Conservation (phyloP, 1,140 invertebrate genomes). For the Cydia amplana region DNA sequence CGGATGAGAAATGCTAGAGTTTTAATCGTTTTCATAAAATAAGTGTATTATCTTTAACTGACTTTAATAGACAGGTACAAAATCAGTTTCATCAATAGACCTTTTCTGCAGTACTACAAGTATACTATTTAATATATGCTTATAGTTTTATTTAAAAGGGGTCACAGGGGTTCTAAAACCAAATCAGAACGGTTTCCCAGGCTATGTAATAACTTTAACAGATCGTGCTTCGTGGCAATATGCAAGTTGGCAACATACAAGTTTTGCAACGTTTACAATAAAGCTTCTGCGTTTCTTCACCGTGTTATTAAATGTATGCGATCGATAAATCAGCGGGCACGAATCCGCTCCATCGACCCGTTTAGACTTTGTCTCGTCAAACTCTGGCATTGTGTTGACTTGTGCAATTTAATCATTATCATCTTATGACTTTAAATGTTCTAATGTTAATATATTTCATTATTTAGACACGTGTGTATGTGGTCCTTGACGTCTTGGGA, state of each 20-base stretch:
- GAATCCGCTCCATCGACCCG: slow-evolving; percentile 23
- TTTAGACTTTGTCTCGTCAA: slow-evolving; percentile 30
- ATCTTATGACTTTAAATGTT: not conserved
- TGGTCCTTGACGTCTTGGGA: too few species aligned
- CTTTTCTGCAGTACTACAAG: too few species aligned
- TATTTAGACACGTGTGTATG: not conserved
- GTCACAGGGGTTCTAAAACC: not conserved
- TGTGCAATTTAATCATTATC: slow-evolving; percentile 19
- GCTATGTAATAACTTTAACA: not conserved
- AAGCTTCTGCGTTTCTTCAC: slow-evolving; percentile 30
- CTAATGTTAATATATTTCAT: slow-evolving; percentile 1
- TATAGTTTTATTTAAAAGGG: too few species aligned
- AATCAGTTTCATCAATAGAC: too few species aligned
- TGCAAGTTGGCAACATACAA: slow-evolving; percentile 25
- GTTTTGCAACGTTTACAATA: slow-evolving; percentile 23
- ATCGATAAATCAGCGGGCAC: slow-evolving; percentile 30
- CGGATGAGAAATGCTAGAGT: too few species aligned
- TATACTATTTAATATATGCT: too few species aligned
- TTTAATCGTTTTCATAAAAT: too few species aligned
- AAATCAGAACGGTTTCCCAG: not conserved
- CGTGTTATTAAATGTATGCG: slow-evolving; percentile 30
- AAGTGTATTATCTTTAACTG: too few species aligned
- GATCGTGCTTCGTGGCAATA: slow-evolving; percentile 8
- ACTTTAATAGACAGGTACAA: too few species aligned
- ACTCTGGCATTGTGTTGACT: slow-evolving; percentile 29